Conservation (phyloP, 2,888 invertebrate genomes). For the Prosopocoilus inquinatus region DNA sequence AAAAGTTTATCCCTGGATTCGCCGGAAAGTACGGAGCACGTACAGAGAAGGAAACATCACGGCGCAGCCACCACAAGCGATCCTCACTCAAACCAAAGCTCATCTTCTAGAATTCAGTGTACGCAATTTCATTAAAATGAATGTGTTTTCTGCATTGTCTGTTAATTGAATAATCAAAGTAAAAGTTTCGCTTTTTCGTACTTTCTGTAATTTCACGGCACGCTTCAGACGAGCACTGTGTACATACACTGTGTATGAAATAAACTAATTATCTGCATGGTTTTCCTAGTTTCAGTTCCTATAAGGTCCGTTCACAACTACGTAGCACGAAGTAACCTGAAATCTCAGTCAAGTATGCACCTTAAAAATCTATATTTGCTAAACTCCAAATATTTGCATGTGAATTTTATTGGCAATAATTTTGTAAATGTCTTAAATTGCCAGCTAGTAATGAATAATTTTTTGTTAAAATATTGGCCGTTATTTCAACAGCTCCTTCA, state of each 20-base stretch:
- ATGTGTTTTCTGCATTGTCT: background rate
- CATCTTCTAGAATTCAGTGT: constrained; percentile 62
- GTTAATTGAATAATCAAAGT: background rate
- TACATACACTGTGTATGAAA: background rate
- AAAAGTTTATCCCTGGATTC: constrained; percentile 96
- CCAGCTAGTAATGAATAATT: background rate
- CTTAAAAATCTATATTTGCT: constrained; percentile 8
- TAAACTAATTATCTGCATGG: constrained; percentile 32
- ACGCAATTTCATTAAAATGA: constrained; percentile 41
- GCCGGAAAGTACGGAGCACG: constrained; percentile 87
- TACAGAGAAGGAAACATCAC: constrained; percentile 67
- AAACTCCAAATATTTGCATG: constrained; percentile 1
- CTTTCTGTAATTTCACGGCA: background rate
- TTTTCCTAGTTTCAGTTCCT: constrained; percentile 38
- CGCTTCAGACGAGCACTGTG: background rate
- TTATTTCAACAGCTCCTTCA: constrained; percentile 68
- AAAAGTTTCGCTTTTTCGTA: background rate
- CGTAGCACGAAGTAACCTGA: constrained; percentile 42
- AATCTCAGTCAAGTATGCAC: constrained; percentile 50
- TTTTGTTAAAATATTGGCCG: constrained; percentile 9
- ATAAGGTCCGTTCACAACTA: constrained; percentile 42
- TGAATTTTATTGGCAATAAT: background rate
- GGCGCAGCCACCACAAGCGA: constrained; percentile 46
- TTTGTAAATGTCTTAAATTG: too few species aligned
- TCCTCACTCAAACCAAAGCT: constrained; percentile 56